Evolutionary conservation across 2,797 vertebrate genomes (phyloP).

Genomic region (Mormyrops boulengeri): DNA sequence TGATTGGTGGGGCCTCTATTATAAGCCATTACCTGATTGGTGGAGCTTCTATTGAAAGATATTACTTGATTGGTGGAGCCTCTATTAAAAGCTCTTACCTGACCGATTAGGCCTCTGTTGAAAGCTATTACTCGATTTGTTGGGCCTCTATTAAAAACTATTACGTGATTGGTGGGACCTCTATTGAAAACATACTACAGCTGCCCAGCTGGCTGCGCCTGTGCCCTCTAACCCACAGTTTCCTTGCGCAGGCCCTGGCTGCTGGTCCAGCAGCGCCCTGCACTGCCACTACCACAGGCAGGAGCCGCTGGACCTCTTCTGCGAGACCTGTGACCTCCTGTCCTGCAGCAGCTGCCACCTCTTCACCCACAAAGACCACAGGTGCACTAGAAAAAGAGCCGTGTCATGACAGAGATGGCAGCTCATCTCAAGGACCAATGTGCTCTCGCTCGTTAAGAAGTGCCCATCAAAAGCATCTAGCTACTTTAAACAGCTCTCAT

Average conservation of each 20-base stretch:
- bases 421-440: background rate
- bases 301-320: conserved; percentile 73
- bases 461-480: background rate
- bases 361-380: conserved; percentile 74
- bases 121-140: background rate
- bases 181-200: background rate
- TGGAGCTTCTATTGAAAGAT: background rate
- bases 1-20: background rate
- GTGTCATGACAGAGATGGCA: background rate
- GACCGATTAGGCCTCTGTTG: background rate
- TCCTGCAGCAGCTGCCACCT: conserved; percentile 77
- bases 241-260: conserved; percentile 54
- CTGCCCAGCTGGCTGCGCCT: background rate
- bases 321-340: conserved; percentile 74
- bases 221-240: background rate
- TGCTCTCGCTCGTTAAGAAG: background rate
- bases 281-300: conserved; percentile 71
- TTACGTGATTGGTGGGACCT: background rate
- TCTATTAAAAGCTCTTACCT: background rate
- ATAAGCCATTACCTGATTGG: background rate
- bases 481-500: background rate
- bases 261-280: conserved; percentile 56
- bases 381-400: conserved; percentile 42
- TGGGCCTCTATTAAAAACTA: background rate
- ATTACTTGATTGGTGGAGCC: background rate